Evolutionary conservation across 2,797 vertebrate species (phyloP).

Genomic region (Lindbergichthys nudifrons): DNA sequence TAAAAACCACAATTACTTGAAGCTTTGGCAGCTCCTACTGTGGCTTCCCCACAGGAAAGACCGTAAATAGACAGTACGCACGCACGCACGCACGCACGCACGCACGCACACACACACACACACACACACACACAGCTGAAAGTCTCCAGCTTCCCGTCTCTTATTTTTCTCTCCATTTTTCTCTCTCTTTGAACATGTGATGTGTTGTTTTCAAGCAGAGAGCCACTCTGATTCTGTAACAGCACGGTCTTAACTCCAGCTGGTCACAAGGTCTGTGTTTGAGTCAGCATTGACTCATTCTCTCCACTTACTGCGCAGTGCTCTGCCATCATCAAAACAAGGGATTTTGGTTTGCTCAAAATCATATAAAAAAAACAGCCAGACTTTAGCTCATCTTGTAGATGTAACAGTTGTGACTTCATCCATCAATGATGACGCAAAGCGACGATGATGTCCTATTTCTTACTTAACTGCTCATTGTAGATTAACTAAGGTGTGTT

Average conservation of each 20-base stretch:
- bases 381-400: background rate
- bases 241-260: conserved; percentile 22
- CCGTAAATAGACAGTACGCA: background rate
- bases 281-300: conserved; percentile 53
- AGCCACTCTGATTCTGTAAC: conserved; percentile 33
- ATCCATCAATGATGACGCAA: background rate
- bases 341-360: conserved; percentile 7
- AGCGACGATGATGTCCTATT: too few species aligned
- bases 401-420: background rate
- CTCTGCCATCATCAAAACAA: conserved; percentile 21
- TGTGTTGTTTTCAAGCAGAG: conserved; percentile 20
- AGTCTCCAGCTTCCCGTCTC: conserved; percentile 22
- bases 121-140: too few species aligned
- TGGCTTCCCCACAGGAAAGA: conserved; percentile 19
- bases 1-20: background rate
- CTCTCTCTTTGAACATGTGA: conserved; percentile 14
- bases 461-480: too few species aligned
- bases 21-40: conserved; percentile 20
- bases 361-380: background rate
- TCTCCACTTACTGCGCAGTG: background rate
- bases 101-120: too few species aligned
- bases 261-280: conserved; percentile 40
- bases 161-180: conserved; percentile 14
- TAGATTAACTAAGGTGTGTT: too few species aligned
- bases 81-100: background rate